phyloP scores from a whole-genome alignment of 2,888 invertebrate genomes.

The Osmoderma eremita region DNA sequence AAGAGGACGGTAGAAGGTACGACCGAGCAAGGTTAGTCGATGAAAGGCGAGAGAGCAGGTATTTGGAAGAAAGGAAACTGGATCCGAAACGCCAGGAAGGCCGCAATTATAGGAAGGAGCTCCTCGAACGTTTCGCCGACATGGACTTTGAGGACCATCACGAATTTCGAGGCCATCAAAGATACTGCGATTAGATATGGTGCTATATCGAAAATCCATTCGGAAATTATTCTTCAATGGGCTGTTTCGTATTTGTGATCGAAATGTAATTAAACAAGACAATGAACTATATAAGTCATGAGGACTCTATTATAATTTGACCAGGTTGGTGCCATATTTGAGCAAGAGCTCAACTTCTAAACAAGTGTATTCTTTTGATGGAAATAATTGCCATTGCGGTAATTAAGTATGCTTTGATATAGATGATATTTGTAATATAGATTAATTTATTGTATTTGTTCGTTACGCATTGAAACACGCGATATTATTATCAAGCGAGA shows the following conservation, averaged over 20 bases:
- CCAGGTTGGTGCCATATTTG: constrained; percentile 65
- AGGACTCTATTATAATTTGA: constrained; percentile 59
- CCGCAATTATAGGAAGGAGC: constrained; percentile 61
- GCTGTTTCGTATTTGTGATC: constrained; percentile 63
- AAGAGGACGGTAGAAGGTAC: constrained; percentile 44
- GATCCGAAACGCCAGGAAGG: constrained; percentile 56
- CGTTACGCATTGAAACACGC: no score
- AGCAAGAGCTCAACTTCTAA: constrained; percentile 65
- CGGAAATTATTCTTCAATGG: constrained; percentile 60
- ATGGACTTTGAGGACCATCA: constrained; percentile 62
- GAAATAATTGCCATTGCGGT: constrained; percentile 15
- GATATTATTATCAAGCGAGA: no score
- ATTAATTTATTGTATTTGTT: no score
- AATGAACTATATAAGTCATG: constrained; percentile 41
- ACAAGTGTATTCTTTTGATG: constrained; percentile 22
- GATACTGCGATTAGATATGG: constrained; percentile 59
- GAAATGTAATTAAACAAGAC: constrained; percentile 21
- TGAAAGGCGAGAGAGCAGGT: constrained; percentile 50
- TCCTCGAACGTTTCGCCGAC: constrained; percentile 62
- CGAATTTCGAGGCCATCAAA: constrained; percentile 59
- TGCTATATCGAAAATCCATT: constrained; percentile 48
- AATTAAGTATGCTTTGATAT: constrained; percentile 3
- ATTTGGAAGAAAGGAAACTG: constrained; percentile 39
- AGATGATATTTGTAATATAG: no score
- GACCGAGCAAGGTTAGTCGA: constrained; percentile 45